Conservation (phyloP, 2,888 invertebrate genomes). For the Biston betularia region DNA sequence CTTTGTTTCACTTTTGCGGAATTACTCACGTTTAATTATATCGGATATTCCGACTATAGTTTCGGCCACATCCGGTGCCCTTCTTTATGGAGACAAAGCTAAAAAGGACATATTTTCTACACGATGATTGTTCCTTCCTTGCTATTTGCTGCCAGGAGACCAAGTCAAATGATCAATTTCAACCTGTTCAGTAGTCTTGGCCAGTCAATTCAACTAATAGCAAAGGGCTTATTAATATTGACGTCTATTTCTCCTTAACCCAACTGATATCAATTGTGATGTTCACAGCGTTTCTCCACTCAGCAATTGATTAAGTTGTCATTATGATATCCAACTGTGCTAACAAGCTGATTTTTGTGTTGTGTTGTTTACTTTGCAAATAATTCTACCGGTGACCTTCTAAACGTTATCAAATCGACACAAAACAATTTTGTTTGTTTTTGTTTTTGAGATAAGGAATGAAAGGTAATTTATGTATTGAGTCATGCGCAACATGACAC, state of each 20-base stretch:
- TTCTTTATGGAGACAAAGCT: no score
- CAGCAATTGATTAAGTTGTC: constrained; percentile 12
- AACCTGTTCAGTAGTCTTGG: constrained; percentile 19
- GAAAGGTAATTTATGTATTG: constrained; percentile 10
- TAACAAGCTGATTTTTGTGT: not conserved
- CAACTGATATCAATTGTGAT: constrained; percentile 37
- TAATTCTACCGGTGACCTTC: not conserved
- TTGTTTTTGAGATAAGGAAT: constrained; percentile 16
- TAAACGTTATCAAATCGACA: constrained; percentile 5
- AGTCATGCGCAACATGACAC: constrained; percentile 16
- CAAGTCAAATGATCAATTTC: constrained; percentile 4
- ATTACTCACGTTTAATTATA: no score
- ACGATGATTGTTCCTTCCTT: not conserved
- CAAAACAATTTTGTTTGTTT: constrained; percentile 1
- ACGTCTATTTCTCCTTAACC: constrained; percentile 42
- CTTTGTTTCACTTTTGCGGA: no score
- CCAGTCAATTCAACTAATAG: constrained; percentile 47
- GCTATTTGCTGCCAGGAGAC: constrained; percentile 2
- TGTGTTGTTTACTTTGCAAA: not conserved
- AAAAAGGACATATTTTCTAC: not conserved
- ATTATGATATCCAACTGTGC: constrained; percentile 9
- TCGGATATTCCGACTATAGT: no score
- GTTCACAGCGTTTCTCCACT: not conserved
- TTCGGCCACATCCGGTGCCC: no score
- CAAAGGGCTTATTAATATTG: constrained; percentile 45